A percentile compares a stretch with the other conserved stretches of the same genome.
Evolutionary conservation across 2,797 vertebrate species (phyloP).

Genomic region (Galaxias olidus): DNA sequence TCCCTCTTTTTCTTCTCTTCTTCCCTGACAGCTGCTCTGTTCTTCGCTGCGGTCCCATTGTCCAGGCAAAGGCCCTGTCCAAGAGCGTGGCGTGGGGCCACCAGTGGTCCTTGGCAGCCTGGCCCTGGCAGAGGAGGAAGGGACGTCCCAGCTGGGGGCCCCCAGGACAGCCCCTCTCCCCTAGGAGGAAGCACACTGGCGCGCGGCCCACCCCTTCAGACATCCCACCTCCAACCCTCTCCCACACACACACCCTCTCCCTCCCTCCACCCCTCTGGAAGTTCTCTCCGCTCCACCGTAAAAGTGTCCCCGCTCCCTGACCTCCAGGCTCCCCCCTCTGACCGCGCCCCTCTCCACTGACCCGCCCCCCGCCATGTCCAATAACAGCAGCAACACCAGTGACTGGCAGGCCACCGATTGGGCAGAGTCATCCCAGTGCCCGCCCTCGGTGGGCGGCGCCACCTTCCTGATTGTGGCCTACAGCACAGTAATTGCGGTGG

Average conservation of each 20-base stretch:
- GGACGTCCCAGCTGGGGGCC: neutral
- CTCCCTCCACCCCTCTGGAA: neutral
- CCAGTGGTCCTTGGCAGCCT: neutral
- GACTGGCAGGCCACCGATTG: slow-evolving; percentile 53
- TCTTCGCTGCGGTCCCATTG: neutral
- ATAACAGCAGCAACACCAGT: slow-evolving; percentile 56
- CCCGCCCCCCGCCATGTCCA: slow-evolving; percentile 46
- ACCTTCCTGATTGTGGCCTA: slow-evolving; percentile 80
- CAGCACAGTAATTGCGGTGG: slow-evolving; percentile 75
- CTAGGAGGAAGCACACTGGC: neutral
- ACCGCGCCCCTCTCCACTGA: neutral
- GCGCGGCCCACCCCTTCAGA: neutral
- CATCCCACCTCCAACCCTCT: neutral
- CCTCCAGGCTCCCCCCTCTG: slow-evolving; percentile 4
- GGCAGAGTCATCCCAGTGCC: slow-evolving; percentile 60
- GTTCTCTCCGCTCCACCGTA: neutral
- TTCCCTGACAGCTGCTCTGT: neutral
- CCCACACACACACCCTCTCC: neutral
- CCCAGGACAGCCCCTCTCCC: neutral
- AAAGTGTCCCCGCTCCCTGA: neutral
- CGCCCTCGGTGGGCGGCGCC: slow-evolving; percentile 71
- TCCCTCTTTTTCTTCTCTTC: neutral
- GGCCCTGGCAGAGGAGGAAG: neutral
- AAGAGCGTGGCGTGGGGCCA: too few species aligned
- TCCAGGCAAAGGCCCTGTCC: neutral